Evolutionary conservation across 2,888 invertebrate genomes (phyloP).

Genomic region (Cantharis rustica): DNA sequence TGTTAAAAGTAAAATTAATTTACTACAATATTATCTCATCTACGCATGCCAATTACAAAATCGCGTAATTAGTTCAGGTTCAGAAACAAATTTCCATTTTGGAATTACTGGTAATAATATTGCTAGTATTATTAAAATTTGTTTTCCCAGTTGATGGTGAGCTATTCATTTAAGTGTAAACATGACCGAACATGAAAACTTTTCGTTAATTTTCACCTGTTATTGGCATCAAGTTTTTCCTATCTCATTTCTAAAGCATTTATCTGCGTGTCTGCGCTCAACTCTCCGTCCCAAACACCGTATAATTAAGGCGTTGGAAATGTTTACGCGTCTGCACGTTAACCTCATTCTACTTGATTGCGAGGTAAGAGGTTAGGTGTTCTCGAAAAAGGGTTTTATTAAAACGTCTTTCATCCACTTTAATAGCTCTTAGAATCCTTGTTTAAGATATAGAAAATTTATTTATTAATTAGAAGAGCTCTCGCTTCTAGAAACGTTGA

Average conservation of each 20-base stretch:
- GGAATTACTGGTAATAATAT: neutral
- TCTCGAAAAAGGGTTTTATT: conserved; percentile 46
- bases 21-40: neutral
- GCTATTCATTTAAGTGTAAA: neutral
- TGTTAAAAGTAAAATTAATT: neutral
- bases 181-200: neutral
- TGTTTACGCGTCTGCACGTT: conserved; percentile 49
- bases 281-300: conserved; percentile 34
- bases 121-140: neutral
- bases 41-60: neutral
- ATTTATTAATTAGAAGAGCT: conserved; percentile 41
- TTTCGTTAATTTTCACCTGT: neutral
- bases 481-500: conserved; percentile 34
- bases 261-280: conserved; percentile 17
- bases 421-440: conserved; percentile 40
- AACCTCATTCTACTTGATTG: conserved; percentile 48
- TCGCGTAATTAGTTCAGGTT: neutral
- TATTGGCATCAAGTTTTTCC: conserved; percentile 5
- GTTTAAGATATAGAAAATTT: conserved; percentile 38
- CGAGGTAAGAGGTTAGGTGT: conserved; percentile 43
- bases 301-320: conserved; percentile 50
- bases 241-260: conserved; percentile 16
- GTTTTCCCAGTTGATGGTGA: neutral
- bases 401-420: conserved; percentile 44
- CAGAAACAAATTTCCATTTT: neutral